Base-by-base conservation (phyloP, 2,113 vertebrate species). In the Sceloporus undulatus region DNA sequence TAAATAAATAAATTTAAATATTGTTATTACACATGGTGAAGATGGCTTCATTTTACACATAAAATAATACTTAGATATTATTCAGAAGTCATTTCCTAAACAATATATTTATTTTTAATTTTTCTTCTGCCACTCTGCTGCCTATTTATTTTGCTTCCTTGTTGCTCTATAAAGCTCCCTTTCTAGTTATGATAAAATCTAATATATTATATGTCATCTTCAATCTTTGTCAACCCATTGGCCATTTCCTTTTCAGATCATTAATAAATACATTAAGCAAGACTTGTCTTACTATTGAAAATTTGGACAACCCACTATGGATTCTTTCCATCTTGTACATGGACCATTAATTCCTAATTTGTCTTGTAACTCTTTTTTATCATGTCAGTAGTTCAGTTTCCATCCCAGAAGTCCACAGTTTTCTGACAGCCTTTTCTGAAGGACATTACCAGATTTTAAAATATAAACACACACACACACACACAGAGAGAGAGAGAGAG, bases 191-290 rank as follows among this genome's bases (percentile, higher is more conserved):
- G 10, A 81, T 71, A 62, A 87, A 74, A 34, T 66, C 10, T 38
- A 34, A 92, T 85, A 87, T 85, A 81, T 48, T 94, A 83, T 87
- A 86, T 56, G 42, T 52, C 29, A 27, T 59, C 83, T 91, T 6
- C 19, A 90, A 82, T 62, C 82, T 88, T 88, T 74, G 25, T 19
- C 79, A 86, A 59, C 59, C 75, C 84, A 82, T 81, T 89, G 84
- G 78, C 54, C 71, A 76, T 65, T 75, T 42, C 19, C 79, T 85
- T 85, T 86, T 86, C 84, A 86, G 88, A 82, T 68, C 79, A 86
- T 89, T 89, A 86, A 86, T 85, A 86, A 89, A 85, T 70, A 77
- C 79, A 82, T 89, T 88, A 88, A 88, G 87, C 81, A 84, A 84
- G 81, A 84, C 73, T 76, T 82, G 71, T 89, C 42, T 52, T 89